Percentiles rank a stretch among this genome's conserved stretches.
These are phyloP conservation scores for Diabrotica balteata DNA, from an alignment of 2,888 invertebrate genomes.

Conservation along the genomic window DNA sequence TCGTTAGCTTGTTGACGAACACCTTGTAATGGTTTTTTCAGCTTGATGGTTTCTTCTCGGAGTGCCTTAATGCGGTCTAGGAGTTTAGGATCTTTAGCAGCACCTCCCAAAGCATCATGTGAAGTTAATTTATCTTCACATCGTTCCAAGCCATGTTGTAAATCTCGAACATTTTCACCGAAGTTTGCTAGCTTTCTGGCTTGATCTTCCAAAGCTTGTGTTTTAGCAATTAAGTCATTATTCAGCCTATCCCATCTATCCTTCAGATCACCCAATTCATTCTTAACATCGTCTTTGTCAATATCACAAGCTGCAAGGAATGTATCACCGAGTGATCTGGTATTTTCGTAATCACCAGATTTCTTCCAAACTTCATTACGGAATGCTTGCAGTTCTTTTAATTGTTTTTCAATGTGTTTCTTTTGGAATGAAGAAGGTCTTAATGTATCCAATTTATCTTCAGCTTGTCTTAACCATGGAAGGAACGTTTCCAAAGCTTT, in stretches of 20 bases:
- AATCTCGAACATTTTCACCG: constrained; percentile 81
- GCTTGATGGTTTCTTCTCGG: constrained; percentile 79
- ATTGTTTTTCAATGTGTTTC: constrained; percentile 84
- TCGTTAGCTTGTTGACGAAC: constrained; percentile 72
- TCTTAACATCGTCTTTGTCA: constrained; percentile 88
- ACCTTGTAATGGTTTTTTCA: constrained; percentile 75
- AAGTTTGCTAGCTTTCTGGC: constrained; percentile 84
- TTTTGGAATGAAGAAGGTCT: constrained; percentile 83
- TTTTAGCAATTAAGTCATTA: constrained; percentile 78
- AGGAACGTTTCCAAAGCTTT: constrained; percentile 84
- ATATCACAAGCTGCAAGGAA: constrained; percentile 88
- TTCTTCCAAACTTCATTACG: constrained; percentile 94
- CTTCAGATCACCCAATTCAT: constrained; percentile 81
- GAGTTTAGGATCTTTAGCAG: constrained; percentile 83
- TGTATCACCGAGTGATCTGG: constrained; percentile 83
- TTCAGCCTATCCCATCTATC: constrained; percentile 91
- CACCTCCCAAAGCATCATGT: constrained; percentile 75
- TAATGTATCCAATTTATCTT: constrained; percentile 81
- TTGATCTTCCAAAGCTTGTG: constrained; percentile 84
- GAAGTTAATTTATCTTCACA: constrained; percentile 86
- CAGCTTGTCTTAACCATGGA: constrained; percentile 87
- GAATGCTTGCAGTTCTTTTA: constrained; percentile 86
- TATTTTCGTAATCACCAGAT: constrained; percentile 92
- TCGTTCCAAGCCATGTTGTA: constrained; percentile 84
- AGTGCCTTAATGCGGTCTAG: constrained; percentile 84